These are phyloP conservation scores for Bombylius discolor DNA, from an alignment of 2,888 invertebrate genomes.

Conservation along the genomic window DNA sequence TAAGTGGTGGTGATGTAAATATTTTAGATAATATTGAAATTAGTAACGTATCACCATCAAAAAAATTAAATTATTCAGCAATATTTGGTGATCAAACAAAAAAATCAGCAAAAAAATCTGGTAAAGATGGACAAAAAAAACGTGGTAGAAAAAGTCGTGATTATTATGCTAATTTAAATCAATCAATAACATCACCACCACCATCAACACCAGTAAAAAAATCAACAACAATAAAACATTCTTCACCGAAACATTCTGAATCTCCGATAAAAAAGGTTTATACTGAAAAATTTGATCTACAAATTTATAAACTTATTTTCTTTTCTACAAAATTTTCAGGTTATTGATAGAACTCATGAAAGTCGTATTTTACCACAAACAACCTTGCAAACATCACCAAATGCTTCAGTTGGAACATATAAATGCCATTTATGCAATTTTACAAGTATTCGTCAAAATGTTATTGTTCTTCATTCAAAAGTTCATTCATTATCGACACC, in stretches of 20 bases:
- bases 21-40: slow-evolving; percentile 48
- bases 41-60: slow-evolving; percentile 35
- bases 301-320: neutral
- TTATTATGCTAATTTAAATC: too few species aligned
- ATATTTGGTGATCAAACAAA: slow-evolving; percentile 36
- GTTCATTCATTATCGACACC: slow-evolving; percentile 40
- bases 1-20: slow-evolving; percentile 56
- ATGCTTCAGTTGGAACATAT: slow-evolving; percentile 33
- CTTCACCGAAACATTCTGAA: neutral
- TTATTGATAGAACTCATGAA: neutral
- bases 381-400: neutral
- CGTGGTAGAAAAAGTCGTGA: neutral
- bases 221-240: neutral
- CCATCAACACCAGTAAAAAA: slow-evolving; percentile 16
- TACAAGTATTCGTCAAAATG: slow-evolving; percentile 54
- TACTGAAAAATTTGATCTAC: neutral
- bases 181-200: slow-evolving; percentile 16
- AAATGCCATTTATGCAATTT: slow-evolving; percentile 53
- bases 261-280: too few species aligned
- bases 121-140: slow-evolving; percentile 10
- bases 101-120: slow-evolving; percentile 12
- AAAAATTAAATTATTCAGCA: slow-evolving; percentile 31
- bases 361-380: neutral
- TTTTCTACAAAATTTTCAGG: neutral
- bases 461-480: slow-evolving; percentile 59